These are phyloP conservation scores for Aleiodes testaceus DNA, from an alignment of 2,888 invertebrate genomes.

Conservation along the genomic window DNA sequence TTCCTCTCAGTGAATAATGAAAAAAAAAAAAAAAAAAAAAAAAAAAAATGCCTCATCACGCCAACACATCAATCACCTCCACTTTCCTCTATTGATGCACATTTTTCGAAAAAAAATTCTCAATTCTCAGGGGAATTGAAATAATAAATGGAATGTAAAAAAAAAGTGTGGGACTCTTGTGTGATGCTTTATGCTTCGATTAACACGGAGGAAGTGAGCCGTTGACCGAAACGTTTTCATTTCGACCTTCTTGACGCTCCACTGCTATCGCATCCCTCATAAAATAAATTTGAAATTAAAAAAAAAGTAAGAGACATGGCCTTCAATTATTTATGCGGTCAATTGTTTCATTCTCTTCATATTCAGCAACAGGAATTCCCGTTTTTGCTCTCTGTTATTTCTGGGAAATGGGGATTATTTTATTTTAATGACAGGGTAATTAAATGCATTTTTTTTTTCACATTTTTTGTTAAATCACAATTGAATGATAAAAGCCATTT, in stretches of 20 bases:
- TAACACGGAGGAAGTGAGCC: slow-evolving; percentile 45
- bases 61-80: slow-evolving; percentile 28
- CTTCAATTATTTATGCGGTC: slow-evolving; percentile 1
- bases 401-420: too few relatives aligned
- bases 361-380: slow-evolving; percentile 18
- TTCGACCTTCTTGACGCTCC: slow-evolving; percentile 37
- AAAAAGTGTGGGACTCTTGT: slow-evolving; percentile 8
- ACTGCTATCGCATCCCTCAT: slow-evolving; percentile 21
- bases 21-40: too few relatives aligned
- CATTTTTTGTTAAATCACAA: too few relatives aligned
- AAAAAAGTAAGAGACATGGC: slow-evolving; percentile 11
- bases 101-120: slow-evolving; percentile 28
- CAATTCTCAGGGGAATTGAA: too few relatives aligned
- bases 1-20: not conserved
- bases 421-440: slow-evolving; percentile 1
- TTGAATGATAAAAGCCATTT: not conserved
- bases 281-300: not conserved
- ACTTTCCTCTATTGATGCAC: not conserved
- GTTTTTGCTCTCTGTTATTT: not conserved
- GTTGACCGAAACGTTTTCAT: slow-evolving; percentile 48
- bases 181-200: slow-evolving; percentile 46
- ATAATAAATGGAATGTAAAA: not conserved
- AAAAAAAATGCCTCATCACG: slow-evolving; percentile 38
- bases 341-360: not conserved
- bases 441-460: not conserved